Evolutionary conservation across 2,797 vertebrate species (phyloP), one percentile per base, ranked within the genome.

Genomic region (Sebastes hopkinsi): DNA sequence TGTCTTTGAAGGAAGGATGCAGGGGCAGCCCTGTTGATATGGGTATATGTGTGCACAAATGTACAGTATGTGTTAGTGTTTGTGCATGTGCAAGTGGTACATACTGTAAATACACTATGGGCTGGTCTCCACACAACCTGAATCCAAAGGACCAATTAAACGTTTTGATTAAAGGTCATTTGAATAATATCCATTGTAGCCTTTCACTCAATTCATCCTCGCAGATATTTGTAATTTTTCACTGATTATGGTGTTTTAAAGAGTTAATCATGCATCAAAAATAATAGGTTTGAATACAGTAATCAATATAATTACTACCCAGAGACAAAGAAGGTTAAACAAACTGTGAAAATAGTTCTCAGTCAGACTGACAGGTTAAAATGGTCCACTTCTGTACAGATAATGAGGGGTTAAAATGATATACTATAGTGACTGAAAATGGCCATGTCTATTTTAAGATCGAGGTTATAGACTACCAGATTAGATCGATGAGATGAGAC

Each of bases 371-470:
- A 69, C 27, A 46, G 67, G 18, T 72, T 66, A 69, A 56, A 27
- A 50, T 0, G 4, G 34, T 50, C 16, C 46, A 50, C 7, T 10
- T 77, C n/a, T 32, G 38, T 65, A 70, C 14, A 75, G 65, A 67
- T 50, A 72, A 59, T 25, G 30, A 74, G 36, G 50, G 38, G 67
- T 77, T 86, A 66, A 67, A 80, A 50, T 71, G 0, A 59, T 38
- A 66, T 72, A 59, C 34, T 80, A 30, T 30, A 42, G 9, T 58
- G 72, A 42, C 66, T 73, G n/a, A 87, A 89, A 85, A 74, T 76
- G 82, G 34, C 67, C 30, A 50, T 23, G 62, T 82, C 74, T 87
- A 75, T 78, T 32, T 80, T 59, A 25, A 82, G 36, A 86, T 86
- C 36, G 75, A 58, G 80, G 73, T 81, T 83, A 8, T 20, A 50